Conservation (phyloP, 2,113 vertebrate genomes). For the Gasterosteus aculeatus region DNA sequence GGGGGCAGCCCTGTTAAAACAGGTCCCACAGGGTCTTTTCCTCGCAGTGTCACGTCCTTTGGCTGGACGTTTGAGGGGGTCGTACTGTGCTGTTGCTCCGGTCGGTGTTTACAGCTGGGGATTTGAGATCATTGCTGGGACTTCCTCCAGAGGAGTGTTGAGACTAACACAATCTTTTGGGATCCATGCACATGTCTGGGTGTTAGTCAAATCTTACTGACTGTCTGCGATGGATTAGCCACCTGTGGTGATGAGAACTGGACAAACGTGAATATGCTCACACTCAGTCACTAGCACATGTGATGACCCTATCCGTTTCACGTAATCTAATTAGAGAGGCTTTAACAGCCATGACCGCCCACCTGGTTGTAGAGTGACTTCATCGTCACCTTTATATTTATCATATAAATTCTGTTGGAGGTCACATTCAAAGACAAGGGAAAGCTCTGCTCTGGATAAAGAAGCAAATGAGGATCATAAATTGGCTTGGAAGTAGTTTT, state of each 20-base stretch:
- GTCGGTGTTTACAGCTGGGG: slow-evolving; percentile 47
- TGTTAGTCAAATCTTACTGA: slow-evolving; percentile 46
- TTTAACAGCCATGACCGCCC: slow-evolving; percentile 47
- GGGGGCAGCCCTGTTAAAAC: neutral
- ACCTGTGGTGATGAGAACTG: slow-evolving; percentile 62
- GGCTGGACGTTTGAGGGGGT: slow-evolving; percentile 21
- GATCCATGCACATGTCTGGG: slow-evolving; percentile 57
- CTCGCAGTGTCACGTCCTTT: neutral
- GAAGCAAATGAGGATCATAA: neutral
- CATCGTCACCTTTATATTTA: slow-evolving; percentile 52
- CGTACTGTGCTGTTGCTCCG: slow-evolving; percentile 17
- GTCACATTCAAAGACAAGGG: slow-evolving; percentile 7
- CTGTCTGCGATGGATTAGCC: slow-evolving; percentile 70
- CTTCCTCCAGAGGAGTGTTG: slow-evolving; percentile 59
- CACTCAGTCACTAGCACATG: slow-evolving; percentile 1
- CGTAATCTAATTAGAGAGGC: slow-evolving; percentile 69
- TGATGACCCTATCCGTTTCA: slow-evolving; percentile 53
- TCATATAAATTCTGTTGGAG: slow-evolving; percentile 1
- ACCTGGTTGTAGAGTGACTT: slow-evolving; percentile 62
- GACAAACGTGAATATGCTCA: neutral
- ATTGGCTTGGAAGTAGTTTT: slow-evolving; percentile 1
- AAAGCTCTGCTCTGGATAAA: neutral
- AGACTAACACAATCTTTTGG: slow-evolving; percentile 59
- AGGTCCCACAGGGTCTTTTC: neutral
- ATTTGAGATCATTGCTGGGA: slow-evolving; percentile 39